Evolutionary conservation across 2,888 invertebrate species (phyloP).

Genomic region (Hanleya hanleyi): DNA sequence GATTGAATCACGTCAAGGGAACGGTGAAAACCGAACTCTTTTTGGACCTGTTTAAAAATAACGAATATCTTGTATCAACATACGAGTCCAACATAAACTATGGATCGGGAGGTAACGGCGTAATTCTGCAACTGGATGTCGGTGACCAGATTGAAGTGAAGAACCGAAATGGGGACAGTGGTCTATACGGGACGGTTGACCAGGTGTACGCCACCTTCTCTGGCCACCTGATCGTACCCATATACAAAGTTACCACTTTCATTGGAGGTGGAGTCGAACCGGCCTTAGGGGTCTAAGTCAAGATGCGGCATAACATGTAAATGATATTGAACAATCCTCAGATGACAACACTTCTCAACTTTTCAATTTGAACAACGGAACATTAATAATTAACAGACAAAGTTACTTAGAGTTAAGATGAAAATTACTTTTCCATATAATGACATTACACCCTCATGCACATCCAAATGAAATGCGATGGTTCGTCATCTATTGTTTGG

Average conservation of each 20-base stretch:
- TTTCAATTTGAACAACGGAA: too few species aligned
- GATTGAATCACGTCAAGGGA: slow-evolving; percentile 31
- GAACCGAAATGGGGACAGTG: slow-evolving; percentile 31
- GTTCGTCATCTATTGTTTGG: too few species aligned
- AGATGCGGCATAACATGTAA: too few species aligned
- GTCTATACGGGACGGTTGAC: slow-evolving; percentile 36
- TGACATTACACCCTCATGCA: too few species aligned
- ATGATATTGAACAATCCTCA: too few species aligned
- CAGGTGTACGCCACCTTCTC: slow-evolving; percentile 49
- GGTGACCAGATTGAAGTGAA: slow-evolving; percentile 41
- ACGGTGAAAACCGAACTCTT: slow-evolving; percentile 29
- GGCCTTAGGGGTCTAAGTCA: too few species aligned
- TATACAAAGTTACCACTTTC: background rate
- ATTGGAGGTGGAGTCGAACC: too few species aligned
- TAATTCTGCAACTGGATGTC: background rate
- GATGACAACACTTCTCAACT: too few species aligned
- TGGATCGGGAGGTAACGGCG: slow-evolving; percentile 3
- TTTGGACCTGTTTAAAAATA: slow-evolving; percentile 47
- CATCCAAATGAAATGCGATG: too few species aligned
- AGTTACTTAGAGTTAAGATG: too few species aligned
- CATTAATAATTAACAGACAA: too few species aligned
- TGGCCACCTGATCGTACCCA: slow-evolving; percentile 32
- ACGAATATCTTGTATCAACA: slow-evolving; percentile 43
- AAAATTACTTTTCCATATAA: too few species aligned
- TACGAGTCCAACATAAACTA: slow-evolving; percentile 42